Conservation (phyloP, 2,113 vertebrate genomes). For the human region GRCh38 chr5:112198501-112199000, state of each 20-base stretch:
- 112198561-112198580: not conserved
- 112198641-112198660: not conserved
- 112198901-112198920: not conserved
- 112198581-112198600: not conserved
- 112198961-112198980: not conserved
- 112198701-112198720: not conserved
- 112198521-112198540: not conserved
- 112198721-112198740: not conserved
- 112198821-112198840: too few relatives aligned
- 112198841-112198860: not conserved
- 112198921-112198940: not conserved
- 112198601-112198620: not conserved
- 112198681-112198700: not conserved
- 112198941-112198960: not conserved
- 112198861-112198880: not conserved
- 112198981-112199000: not conserved
- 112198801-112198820: not conserved
- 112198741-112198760: conserved; percentile 35
- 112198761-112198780: not conserved
- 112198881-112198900: not conserved
- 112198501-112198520: not conserved
- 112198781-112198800: not conserved
- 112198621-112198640: not conserved
- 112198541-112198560: not conserved
- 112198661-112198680: not conserved